phyloP scores from a whole-genome alignment of 1,140 invertebrate species.

The Oryctes rhinoceros region DNA sequence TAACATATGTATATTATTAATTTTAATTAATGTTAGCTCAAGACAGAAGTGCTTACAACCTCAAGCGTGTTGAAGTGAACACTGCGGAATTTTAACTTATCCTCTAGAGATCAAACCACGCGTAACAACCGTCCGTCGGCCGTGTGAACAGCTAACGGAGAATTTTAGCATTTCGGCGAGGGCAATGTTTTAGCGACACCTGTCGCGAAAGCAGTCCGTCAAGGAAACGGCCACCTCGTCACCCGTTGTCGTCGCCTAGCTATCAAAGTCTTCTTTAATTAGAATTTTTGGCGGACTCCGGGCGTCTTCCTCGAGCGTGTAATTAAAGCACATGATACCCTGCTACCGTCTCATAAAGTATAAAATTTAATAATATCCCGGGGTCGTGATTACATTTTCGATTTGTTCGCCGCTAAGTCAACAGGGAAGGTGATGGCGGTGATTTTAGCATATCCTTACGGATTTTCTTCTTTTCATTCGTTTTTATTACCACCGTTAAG shows the following conservation, averaged over 20 bases:
- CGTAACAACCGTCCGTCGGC: not conserved
- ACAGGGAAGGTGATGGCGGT: not conserved
- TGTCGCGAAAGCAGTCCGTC: not conserved
- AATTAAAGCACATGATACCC: slow-evolving; percentile 7
- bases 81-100: not conserved
- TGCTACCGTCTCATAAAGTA: slow-evolving; percentile 4
- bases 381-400: not conserved
- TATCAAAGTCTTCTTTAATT: not conserved
- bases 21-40: no score
- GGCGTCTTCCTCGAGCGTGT: not conserved
- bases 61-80: not conserved
- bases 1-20: no score
- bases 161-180: not conserved
- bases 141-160: not conserved
- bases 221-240: slow-evolving; percentile 1
- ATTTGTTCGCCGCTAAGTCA: not conserved
- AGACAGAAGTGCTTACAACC: no score
- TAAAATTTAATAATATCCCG: slow-evolving; percentile 10
- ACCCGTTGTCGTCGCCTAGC: not conserved
- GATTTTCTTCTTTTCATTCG: not conserved
- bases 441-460: not conserved
- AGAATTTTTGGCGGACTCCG: slow-evolving; percentile 3
- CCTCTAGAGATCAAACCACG: not conserved
- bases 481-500: not conserved
- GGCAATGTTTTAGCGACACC: not conserved